Conservation (phyloP, 2,113 vertebrate genomes). For the Collichthys lucidus region DNA sequence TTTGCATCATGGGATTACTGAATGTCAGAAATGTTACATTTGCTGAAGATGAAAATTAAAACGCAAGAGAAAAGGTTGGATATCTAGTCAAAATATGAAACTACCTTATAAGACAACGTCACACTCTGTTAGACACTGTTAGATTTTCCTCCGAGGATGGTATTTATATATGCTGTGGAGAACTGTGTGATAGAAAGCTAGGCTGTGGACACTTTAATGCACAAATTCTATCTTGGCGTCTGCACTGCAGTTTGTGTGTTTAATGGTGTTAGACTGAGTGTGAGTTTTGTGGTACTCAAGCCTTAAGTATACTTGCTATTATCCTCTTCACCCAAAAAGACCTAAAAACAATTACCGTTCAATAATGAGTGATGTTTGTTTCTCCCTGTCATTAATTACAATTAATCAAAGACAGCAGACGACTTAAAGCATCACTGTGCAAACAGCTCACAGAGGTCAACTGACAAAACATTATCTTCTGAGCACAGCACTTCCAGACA, state of each 20-base stretch:
- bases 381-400: constrained; percentile 59
- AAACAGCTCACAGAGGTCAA: constrained; percentile 49
- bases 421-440: constrained; percentile 56
- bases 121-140: background rate
- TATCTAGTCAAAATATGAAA: constrained; percentile 10
- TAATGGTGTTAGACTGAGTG: constrained; percentile 8
- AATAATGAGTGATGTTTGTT: constrained; percentile 59
- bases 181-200: constrained; percentile 2
- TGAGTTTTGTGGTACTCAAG: constrained; percentile 8
- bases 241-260: background rate
- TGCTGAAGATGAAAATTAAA: background rate
- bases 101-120: background rate
- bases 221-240: background rate
- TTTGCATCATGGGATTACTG: background rate
- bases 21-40: constrained; percentile 15
- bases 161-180: background rate
- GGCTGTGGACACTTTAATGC: background rate
- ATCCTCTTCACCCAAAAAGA: constrained; percentile 44
- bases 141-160: background rate
- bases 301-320: constrained; percentile 37
- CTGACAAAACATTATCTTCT: constrained; percentile 49
- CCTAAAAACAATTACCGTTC: constrained; percentile 46
- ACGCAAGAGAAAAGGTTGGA: background rate
- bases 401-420: constrained; percentile 54
- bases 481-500: constrained; percentile 42